Evolutionary conservation across 2,888 invertebrate genomes (phyloP).

Genomic region (Lasioglossum calceatum): DNA sequence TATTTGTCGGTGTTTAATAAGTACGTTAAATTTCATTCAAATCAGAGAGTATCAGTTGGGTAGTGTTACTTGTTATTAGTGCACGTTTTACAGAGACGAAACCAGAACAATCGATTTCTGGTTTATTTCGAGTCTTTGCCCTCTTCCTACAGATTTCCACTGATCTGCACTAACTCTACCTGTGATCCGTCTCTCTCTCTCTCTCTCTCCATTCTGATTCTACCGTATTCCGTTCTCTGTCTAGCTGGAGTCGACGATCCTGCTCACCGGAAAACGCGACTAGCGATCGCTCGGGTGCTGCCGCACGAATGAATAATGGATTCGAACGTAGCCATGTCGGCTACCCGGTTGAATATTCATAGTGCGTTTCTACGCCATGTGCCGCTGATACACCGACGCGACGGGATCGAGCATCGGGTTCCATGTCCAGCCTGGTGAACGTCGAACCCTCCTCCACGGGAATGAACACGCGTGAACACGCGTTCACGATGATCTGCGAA

Average conservation of each 20-base stretch:
- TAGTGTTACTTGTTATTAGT: no score
- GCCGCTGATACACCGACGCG: constrained; percentile 37
- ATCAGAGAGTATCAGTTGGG: no score
- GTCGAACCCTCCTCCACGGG: constrained; percentile 24
- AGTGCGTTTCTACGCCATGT: constrained; percentile 70
- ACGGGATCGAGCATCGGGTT: constrained; percentile 26
- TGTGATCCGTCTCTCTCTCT: neutral
- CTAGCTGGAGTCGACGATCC: neutral
- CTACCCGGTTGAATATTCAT: constrained; percentile 80
- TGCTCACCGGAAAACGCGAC: constrained; percentile 57
- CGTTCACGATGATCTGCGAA: neutral
- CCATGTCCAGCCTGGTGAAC: constrained; percentile 10
- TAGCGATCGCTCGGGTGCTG: constrained; percentile 71
- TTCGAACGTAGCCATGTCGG: constrained; percentile 81
- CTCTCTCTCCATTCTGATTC: neutral
- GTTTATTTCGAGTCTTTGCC: neutral
- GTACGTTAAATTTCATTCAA: no score
- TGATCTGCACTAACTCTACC: neutral
- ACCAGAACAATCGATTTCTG: neutral
- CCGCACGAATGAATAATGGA: constrained; percentile 83
- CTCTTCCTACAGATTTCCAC: neutral
- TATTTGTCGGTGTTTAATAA: no score
- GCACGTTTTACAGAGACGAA: neutral
- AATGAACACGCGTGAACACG: constrained; percentile 15
- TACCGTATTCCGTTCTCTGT: neutral